phyloP scores from a whole-genome alignment of 2,888 invertebrate genomes.

The Pasiphila rectangulata region DNA sequence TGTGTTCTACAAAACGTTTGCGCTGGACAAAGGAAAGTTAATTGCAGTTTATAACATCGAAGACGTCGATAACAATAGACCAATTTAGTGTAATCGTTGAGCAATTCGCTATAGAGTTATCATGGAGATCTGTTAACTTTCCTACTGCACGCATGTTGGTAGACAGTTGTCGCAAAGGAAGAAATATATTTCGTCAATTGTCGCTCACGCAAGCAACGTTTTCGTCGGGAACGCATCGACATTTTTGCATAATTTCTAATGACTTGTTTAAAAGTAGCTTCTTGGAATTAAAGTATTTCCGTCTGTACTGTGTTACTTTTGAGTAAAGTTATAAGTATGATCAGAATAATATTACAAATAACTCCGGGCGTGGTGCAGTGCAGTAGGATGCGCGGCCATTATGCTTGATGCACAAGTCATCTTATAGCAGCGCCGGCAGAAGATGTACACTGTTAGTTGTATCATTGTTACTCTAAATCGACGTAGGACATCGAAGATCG shows the following conservation, averaged over 20 bases:
- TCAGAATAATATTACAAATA: no score
- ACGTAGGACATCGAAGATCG: no score
- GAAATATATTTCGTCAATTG: conserved; percentile 10
- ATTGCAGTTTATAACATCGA: conserved; percentile 18
- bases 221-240: conserved; percentile 12
- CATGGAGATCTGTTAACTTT: conserved; percentile 28
- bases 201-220: conserved; percentile 28
- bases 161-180: no score
- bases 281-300: neutral
- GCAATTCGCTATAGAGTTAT: conserved; percentile 20
- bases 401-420: no score
- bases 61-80: conserved; percentile 26
- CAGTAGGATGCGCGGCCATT: no score
- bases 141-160: conserved; percentile 27
- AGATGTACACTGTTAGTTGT: no score
- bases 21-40: conserved; percentile 15
- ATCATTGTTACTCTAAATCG: no score
- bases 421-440: no score
- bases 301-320: no score
- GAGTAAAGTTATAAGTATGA: no score
- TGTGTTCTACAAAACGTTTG: conserved; percentile 8
- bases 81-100: conserved; percentile 26
- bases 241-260: conserved; percentile 18
- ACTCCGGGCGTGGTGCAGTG: no score
- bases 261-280: conserved; percentile 1